Evolutionary conservation across 2,888 invertebrate genomes (phyloP), one percentile per base, ranked within the genome.

Genomic region (Scrobipalpa costella): DNA sequence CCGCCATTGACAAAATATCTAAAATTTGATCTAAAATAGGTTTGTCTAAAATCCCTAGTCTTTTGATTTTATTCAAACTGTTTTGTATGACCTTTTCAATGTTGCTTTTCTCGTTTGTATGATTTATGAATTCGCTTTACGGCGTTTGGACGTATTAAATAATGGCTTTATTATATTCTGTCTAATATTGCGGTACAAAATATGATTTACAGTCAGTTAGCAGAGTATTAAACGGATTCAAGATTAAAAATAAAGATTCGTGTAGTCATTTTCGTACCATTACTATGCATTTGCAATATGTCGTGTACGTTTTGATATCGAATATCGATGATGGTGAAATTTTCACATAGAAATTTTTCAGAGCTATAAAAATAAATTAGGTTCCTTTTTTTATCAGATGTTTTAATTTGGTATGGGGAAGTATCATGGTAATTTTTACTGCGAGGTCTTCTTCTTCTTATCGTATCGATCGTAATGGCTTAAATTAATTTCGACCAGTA

Each of bases 61-160:
- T n/a, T n/a, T n/a, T n/a, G n/a, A n/a, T n/a, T 59, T 27, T 44
- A 44, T 59, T 21, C 44, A 44, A 36, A 58, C 40, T 7, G 9
- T 44, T 59, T 44, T n/a, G 7, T 27, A 34, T 55, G 55, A 55
- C 55, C 55, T 55, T 34, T 55, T n/a, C 34, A 55, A 55, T 55
- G 55, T 55, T 34, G 34, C 7, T 55, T 55, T 15, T 27, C 55
- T 55, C 33, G n/a, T 55, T 55, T 15, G 15, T 9, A 34, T 8
- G 34, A 55, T 55, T 33, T 55, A 55, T 34, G 55, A 33, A 15
- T n/a, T 55, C 34, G 55, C 15, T 34, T 55, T 55, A 55, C 27
- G 55, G 33, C 15, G 7, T 34, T 55, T 27, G 21, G 17, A 19
- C 21, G 50, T 50, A 17, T 50, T 11, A 50, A 19, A 19, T 21